Conservation (phyloP, 2,113 vertebrate genomes). For the Suncus etruscus region DNA sequence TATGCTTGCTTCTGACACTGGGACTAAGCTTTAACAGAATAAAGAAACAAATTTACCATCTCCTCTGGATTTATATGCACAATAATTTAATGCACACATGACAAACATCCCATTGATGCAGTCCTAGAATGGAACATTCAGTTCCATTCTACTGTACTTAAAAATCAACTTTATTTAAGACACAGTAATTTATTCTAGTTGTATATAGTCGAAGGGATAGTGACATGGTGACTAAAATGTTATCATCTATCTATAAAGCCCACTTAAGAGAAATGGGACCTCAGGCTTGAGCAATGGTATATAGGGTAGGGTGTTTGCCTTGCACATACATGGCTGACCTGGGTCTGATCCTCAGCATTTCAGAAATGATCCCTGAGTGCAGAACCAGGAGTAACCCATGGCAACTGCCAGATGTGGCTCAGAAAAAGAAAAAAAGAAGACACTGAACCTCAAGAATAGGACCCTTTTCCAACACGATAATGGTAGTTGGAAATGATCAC, state of each 20-base stretch:
- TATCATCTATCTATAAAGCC: neutral
- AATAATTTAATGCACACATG: neutral
- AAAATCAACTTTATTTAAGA: neutral
- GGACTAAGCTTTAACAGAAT: slow-evolving; percentile 88
- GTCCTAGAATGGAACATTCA: neutral
- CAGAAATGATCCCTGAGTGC: no score
- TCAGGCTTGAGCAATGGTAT: no score
- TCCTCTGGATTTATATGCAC: slow-evolving; percentile 34
- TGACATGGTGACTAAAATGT: neutral
- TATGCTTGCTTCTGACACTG: slow-evolving; percentile 94
- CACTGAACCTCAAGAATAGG: no score
- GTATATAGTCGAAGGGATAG: neutral
- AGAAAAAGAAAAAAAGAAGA: no score
- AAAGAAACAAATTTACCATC: slow-evolving; percentile 36
- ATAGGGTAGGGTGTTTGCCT: no score
- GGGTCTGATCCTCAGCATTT: no score
- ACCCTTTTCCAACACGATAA: no score
- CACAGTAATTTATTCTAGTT: neutral
- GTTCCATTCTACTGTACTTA: neutral
- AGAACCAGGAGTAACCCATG: no score
- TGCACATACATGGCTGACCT: no score
- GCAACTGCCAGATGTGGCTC: no score
- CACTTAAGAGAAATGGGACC: neutral
- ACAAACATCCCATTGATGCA: neutral
- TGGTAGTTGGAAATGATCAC: no score